phyloP scores from a whole-genome alignment of 1,140 invertebrate genomes.

The Pogonognathellus flavescens region DNA sequence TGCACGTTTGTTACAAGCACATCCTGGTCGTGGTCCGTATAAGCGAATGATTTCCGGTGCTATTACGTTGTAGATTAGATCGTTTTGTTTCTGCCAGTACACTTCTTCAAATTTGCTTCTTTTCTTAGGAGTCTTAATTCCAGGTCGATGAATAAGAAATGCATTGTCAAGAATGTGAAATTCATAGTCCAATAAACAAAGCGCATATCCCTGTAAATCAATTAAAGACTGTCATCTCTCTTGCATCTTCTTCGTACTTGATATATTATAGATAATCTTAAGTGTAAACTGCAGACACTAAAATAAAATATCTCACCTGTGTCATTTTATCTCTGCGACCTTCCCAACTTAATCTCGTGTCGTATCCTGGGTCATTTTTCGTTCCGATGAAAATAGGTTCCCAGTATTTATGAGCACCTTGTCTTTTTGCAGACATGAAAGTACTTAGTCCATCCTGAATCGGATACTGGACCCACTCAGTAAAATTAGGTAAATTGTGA shows the following conservation, averaged over 20 bases:
- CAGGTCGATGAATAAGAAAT: slow-evolving; percentile 65
- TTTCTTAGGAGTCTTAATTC: slow-evolving; percentile 57
- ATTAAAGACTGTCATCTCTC: too few species aligned
- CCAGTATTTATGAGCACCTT: slow-evolving; percentile 63
- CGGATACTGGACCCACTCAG: slow-evolving; percentile 65
- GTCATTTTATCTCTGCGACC: slow-evolving; percentile 73
- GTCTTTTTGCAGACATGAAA: slow-evolving; percentile 67
- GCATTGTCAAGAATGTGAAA: slow-evolving; percentile 69
- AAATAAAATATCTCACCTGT: slow-evolving; percentile 69
- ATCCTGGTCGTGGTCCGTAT: too few species aligned
- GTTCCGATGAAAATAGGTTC: slow-evolving; percentile 72
- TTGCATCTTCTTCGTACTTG: too few species aligned
- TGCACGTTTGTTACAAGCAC: too few species aligned
- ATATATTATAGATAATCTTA: not conserved
- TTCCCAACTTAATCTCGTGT: slow-evolving; percentile 71
- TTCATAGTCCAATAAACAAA: slow-evolving; percentile 67
- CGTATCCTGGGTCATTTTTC: slow-evolving; percentile 69
- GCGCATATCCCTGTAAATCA: slow-evolving; percentile 57
- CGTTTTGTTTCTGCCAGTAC: too few species aligned
- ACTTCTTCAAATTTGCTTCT: too few species aligned
- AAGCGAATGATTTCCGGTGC: too few species aligned
- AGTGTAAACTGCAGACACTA: not conserved
- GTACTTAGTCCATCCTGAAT: slow-evolving; percentile 43
- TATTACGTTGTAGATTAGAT: too few species aligned
- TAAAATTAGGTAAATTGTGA: slow-evolving; percentile 69